These are phyloP conservation scores for Netelia virgata DNA, from an alignment of 2,888 invertebrate species.

Conservation along the genomic window DNA sequence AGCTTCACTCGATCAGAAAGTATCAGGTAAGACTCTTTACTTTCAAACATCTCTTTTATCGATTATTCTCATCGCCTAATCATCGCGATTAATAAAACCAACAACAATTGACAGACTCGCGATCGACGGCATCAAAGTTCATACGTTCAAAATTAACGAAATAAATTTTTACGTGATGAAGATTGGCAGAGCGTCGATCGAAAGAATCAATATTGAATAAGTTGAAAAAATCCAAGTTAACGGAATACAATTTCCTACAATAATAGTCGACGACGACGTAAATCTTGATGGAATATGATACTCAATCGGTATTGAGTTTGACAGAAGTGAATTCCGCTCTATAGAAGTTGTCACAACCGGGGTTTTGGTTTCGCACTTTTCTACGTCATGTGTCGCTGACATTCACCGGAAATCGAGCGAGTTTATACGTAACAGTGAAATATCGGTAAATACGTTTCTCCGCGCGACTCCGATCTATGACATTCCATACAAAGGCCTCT, in stretches of 20 bases:
- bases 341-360: not conserved
- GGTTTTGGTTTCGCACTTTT: not conserved
- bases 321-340: not conserved
- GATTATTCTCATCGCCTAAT: no score
- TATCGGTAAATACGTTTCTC: not conserved
- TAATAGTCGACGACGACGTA: no score
- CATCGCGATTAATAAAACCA: no score
- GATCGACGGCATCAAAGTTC: not conserved
- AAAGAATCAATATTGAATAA: not conserved
- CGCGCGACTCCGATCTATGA: constrained; percentile 18
- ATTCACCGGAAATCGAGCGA: not conserved
- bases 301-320: not conserved
- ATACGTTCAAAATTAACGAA: not conserved
- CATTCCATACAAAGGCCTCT: constrained; percentile 21
- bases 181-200: not conserved
- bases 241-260: no score
- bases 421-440: constrained; percentile 1
- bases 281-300: not conserved
- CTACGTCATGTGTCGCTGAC: not conserved
- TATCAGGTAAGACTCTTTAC: constrained; percentile 90
- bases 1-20: constrained; percentile 96
- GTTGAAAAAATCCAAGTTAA: no score
- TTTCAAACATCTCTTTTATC: not conserved
- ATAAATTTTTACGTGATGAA: not conserved
- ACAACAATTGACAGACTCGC: not conserved